These are phyloP conservation scores for Cyprinus carpio DNA, from an alignment of 2,113 vertebrate species.

Conservation along the genomic window DNA sequence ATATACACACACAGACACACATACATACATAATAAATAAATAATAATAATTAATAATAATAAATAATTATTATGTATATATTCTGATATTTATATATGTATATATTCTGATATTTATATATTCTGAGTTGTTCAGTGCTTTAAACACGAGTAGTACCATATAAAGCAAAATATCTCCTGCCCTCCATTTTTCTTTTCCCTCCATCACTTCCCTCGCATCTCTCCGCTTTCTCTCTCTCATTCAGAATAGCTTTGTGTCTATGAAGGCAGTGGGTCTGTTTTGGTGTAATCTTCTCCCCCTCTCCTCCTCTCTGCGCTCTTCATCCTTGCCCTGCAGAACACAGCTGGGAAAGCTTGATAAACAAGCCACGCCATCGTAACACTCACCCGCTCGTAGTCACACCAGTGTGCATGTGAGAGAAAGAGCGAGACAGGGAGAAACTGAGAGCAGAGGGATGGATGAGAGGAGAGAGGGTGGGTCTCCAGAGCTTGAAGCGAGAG, in stretches of 20 bases:
- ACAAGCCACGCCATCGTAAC: constrained; percentile 62
- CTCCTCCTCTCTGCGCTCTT: constrained; percentile 38
- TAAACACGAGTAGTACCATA: not conserved
- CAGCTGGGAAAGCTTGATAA: constrained; percentile 79
- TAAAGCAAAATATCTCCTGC: not conserved
- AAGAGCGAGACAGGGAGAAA: not conserved
- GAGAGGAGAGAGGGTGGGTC: constrained; percentile 8
- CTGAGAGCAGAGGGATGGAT: constrained; percentile 29
- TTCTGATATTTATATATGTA: not conserved
- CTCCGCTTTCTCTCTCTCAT: not conserved
- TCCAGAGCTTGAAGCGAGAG: not conserved
- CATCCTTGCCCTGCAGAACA: constrained; percentile 64
- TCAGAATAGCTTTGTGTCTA: not conserved
- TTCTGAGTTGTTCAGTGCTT: not conserved
- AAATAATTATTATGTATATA: no score
- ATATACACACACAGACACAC: rapidly evolving
- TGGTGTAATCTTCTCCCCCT: constrained; percentile 49
- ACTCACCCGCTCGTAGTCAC: constrained; percentile 65
- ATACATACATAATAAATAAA: not conserved
- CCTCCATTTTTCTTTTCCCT: not conserved
- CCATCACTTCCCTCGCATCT: not conserved
- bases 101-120: not conserved
- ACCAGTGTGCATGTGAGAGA: constrained; percentile 61
- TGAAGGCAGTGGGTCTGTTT: constrained; percentile 31
- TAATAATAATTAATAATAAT: not conserved